phyloP scores from a whole-genome alignment of 1,140 invertebrate species.

The Drosophila leontia region DNA sequence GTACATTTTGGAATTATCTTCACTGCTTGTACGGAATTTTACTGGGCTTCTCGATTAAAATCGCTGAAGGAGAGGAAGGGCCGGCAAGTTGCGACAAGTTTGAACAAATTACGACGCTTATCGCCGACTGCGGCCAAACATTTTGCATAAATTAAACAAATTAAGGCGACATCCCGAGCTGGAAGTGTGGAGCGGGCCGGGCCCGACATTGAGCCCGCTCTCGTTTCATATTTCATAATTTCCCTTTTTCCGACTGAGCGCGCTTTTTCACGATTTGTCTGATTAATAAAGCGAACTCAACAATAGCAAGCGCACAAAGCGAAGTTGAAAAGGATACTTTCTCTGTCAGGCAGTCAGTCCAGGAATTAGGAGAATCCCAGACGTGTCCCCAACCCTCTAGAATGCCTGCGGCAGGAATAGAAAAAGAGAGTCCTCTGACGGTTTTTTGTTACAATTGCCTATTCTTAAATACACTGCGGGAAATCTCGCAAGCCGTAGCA shows the following conservation, averaged over 20 bases:
- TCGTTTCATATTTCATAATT: constrained; percentile 45
- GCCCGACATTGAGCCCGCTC: constrained; percentile 36
- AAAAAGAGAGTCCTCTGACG: constrained; percentile 32
- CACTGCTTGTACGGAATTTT: not conserved
- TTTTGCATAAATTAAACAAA: constrained; percentile 80
- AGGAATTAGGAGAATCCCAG: constrained; percentile 45
- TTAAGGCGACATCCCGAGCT: constrained; percentile 40
- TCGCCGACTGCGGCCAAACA: constrained; percentile 56
- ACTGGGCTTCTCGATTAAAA: not conserved
- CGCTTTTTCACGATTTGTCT: constrained; percentile 58
- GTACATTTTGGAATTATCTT: constrained; percentile 6
- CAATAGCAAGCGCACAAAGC: constrained; percentile 54
- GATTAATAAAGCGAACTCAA: constrained; percentile 62
- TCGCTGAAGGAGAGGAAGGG: constrained; percentile 6
- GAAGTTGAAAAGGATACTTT: constrained; percentile 52
- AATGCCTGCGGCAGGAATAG: constrained; percentile 32
- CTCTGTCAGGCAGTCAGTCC: constrained; percentile 30
- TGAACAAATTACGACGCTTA: constrained; percentile 68
- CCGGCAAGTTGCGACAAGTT: constrained; percentile 60
- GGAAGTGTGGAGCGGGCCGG: constrained; percentile 5
- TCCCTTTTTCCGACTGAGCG: constrained; percentile 70
- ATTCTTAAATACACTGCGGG: not conserved
- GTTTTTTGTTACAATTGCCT: constrained; percentile 66
- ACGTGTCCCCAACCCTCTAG: constrained; percentile 14
- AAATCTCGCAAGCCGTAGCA: not conserved